Conservation (phyloP, 2,888 invertebrate genomes). For the Anoplius nigerrimus region DNA sequence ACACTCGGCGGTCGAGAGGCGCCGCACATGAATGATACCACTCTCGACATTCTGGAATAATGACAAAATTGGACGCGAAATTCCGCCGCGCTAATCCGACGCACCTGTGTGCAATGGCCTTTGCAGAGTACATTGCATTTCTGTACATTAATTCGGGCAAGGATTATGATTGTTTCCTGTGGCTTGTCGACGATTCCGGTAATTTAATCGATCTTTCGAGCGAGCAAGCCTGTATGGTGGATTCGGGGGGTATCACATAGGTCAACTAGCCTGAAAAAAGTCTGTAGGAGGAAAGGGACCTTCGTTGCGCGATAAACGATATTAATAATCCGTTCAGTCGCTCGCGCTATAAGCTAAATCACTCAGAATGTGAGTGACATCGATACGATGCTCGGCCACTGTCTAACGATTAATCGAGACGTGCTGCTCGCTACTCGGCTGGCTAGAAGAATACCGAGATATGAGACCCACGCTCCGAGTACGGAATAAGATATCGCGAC, state of each 20-base stretch:
- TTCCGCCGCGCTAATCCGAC: constrained; percentile 22
- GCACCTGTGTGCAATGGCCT: constrained; percentile 24
- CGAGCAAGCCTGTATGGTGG: constrained; percentile 1
- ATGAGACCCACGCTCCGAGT: no score
- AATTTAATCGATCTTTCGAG: constrained; percentile 15
- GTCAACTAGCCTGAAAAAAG: constrained; percentile 45
- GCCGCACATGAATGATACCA: constrained; percentile 50
- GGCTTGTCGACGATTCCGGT: background rate
- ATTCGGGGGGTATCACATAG: constrained; percentile 53
- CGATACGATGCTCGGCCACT: background rate
- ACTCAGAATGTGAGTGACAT: constrained; percentile 4
- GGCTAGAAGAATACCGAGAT: no score
- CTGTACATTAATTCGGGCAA: background rate
- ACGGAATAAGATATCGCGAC: no score
- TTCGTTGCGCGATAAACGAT: constrained; percentile 45
- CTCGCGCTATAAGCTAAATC: constrained; percentile 15
- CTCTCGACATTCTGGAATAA: constrained; percentile 48
- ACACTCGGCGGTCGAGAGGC: constrained; percentile 49
- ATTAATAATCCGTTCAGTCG: constrained; percentile 46
- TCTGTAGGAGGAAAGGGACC: constrained; percentile 40
- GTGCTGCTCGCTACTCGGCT: no score
- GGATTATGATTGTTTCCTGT: background rate
- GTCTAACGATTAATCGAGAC: no score
- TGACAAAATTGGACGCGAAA: constrained; percentile 42
- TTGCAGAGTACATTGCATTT: no score